Percentiles rank a stretch among this genome's conserved stretches.
Conservation (phyloP, 2,888 invertebrate species). For the Eupithecia tripunctaria region DNA sequence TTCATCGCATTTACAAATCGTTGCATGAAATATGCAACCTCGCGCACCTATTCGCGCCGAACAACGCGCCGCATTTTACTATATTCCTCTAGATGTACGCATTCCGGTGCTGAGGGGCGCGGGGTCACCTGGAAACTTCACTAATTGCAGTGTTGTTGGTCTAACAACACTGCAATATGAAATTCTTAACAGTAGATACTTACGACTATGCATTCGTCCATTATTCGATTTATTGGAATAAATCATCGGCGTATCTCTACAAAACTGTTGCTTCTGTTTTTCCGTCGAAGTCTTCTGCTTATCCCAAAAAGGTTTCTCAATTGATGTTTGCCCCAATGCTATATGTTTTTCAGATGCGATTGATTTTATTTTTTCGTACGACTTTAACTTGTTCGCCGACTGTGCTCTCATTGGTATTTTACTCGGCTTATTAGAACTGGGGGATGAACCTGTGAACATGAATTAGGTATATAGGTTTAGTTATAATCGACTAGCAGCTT, state of each 20-base stretch:
- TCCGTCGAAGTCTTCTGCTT: slow-evolving; percentile 42
- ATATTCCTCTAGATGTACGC: too few relatives aligned
- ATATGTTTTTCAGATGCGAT: not conserved
- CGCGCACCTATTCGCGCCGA: too few relatives aligned
- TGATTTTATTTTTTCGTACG: not conserved
- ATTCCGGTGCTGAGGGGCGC: too few relatives aligned
- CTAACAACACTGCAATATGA: too few relatives aligned
- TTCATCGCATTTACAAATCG: too few relatives aligned
- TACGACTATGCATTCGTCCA: slow-evolving; percentile 1
- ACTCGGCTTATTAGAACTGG: slow-evolving; percentile 9
- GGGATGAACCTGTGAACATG: not conserved
- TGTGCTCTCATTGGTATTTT: slow-evolving; percentile 20
- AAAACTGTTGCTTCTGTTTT: slow-evolving; percentile 45
- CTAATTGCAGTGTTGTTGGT: too few relatives aligned
- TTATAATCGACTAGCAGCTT: too few relatives aligned
- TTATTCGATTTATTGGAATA: not conserved
- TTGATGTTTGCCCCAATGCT: not conserved
- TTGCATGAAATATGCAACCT: too few relatives aligned
- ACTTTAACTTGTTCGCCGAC: not conserved
- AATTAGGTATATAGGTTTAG: too few relatives aligned
- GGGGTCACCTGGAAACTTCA: too few relatives aligned
- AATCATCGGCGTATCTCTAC: slow-evolving; percentile 40
- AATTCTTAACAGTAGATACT: not conserved
- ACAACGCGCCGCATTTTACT: too few relatives aligned
- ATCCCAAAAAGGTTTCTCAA: slow-evolving; percentile 18